Evolutionary conservation across 2,113 vertebrate species (phyloP).

Genomic region (Bettongia penicillata): DNA sequence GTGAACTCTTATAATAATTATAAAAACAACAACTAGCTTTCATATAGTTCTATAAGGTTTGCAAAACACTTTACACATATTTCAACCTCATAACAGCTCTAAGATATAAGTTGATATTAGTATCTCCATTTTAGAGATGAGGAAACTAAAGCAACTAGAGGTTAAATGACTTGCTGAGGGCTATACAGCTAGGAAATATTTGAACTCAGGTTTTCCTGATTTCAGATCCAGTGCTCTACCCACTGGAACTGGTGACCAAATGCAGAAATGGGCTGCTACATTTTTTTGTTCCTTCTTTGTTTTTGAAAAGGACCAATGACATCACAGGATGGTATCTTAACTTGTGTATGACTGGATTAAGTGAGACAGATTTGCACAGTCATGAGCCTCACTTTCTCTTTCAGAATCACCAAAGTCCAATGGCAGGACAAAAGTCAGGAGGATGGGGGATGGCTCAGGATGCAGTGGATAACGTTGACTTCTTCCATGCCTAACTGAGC

Average conservation of each 20-base stretch:
- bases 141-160: background rate
- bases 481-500: too few species aligned
- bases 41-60: background rate
- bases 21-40: background rate
- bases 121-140: background rate
- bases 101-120: background rate
- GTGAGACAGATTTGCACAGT: background rate
- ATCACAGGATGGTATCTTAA: background rate
- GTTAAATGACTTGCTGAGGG: background rate
- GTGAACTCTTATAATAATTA: background rate
- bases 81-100: background rate
- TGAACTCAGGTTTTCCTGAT: background rate
- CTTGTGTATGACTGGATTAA: background rate
- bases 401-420: background rate
- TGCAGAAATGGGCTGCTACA: background rate
- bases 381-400: background rate
- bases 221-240: background rate
- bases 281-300: background rate
- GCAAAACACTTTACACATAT: background rate
- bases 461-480: too few species aligned
- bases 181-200: background rate
- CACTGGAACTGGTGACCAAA: background rate
- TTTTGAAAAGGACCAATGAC: background rate
- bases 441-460: too few species aligned
- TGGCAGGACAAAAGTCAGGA: background rate